Evolutionary conservation across 2,797 vertebrate species (phyloP).

Genomic region (Thunnus albacares): DNA sequence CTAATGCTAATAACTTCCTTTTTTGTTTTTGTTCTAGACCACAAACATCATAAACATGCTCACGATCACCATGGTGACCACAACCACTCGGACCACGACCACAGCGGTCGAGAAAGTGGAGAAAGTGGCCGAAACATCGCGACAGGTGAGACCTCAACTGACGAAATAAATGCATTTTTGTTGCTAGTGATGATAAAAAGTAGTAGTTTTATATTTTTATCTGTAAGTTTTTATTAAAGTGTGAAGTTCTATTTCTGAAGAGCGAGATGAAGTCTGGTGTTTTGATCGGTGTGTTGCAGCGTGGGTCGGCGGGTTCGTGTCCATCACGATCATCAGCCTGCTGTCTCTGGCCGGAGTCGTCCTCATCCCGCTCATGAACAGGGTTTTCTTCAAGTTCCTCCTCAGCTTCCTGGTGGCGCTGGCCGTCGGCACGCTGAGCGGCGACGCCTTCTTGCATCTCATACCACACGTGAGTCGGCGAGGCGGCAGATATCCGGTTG

Average conservation of each 20-base stretch:
- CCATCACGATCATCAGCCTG: conserved; percentile 96
- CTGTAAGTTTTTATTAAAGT: not conserved
- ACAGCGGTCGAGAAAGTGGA: conserved; percentile 4
- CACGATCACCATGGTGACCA: conserved; percentile 71
- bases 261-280: not conserved
- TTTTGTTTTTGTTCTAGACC: conserved; percentile 45
- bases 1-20: not conserved
- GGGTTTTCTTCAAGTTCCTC: conserved; percentile 97
- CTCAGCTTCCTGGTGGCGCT: conserved; percentile 97
- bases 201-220: not conserved
- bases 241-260: not conserved
- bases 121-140: conserved; percentile 57
- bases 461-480: conserved; percentile 94
- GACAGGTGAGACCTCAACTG: conserved; percentile 45
- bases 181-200: too few relatives aligned
- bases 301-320: conserved; percentile 95
- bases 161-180: not conserved
- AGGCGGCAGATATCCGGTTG: too few relatives aligned
- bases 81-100: conserved; percentile 35
- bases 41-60: conserved; percentile 55
- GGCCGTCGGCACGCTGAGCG: conserved; percentile 96
- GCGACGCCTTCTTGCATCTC: conserved; percentile 97
- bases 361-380: conserved; percentile 95
- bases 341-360: conserved; percentile 93
- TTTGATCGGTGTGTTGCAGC: conserved; percentile 82